Evolutionary conservation across 53 echinoderm and acorn worm species (phyloP).

Genomic region (Luidia sarsii): DNA sequence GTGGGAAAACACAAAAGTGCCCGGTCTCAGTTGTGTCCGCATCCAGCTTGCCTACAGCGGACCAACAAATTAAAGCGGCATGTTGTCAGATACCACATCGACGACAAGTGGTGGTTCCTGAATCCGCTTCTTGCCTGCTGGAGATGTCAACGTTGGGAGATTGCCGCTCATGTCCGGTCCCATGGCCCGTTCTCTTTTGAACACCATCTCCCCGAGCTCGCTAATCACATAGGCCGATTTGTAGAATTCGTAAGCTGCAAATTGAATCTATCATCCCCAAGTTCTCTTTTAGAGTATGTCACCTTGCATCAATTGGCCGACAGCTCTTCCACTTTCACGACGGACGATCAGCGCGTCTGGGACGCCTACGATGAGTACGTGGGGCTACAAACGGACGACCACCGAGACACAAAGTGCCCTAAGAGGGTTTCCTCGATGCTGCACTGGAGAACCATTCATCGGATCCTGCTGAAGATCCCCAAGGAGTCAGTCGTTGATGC

Average conservation of each 20-base stretch:
- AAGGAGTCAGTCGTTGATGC: not conserved
- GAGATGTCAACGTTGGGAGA: not conserved
- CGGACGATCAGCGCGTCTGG: not conserved
- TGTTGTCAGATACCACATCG: not conserved
- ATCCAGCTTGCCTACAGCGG: not conserved
- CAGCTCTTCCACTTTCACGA: not conserved
- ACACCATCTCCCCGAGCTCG: not conserved
- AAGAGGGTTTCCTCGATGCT: not conserved
- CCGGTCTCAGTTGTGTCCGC: not conserved
- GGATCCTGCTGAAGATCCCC: not conserved
- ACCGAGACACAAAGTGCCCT: not conserved
- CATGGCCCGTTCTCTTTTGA: not conserved
- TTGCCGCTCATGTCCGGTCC: not conserved
- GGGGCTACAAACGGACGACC: not conserved
- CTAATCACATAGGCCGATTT: not conserved
- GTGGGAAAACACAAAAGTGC: too few relatives aligned
- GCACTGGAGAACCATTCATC: slow-evolving; percentile 7
- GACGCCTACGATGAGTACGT: not conserved
- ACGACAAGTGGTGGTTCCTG: not conserved
- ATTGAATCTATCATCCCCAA: not conserved
- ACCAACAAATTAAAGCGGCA: not conserved
- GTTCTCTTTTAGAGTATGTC: not conserved
- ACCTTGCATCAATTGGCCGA: not conserved
- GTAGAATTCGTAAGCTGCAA: not conserved
- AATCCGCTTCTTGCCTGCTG: not conserved